These are phyloP conservation scores for Drosophila lacteicornis DNA, from an alignment of 1,140 invertebrate genomes.

Conservation along the genomic window DNA sequence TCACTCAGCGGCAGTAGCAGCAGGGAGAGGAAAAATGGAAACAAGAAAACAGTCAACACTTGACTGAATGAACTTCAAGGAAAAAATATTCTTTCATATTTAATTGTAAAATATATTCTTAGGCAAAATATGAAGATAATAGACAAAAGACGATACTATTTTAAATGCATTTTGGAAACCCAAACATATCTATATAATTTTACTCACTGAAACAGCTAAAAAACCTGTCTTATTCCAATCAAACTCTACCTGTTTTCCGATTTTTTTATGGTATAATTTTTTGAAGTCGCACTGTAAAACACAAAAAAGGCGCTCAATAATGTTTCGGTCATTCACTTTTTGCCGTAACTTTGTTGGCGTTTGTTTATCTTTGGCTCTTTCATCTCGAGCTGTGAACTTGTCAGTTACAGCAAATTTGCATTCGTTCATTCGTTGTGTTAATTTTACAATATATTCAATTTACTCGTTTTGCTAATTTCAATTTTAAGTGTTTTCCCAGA, in stretches of 20 bases:
- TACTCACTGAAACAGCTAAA: too few species aligned
- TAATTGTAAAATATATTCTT: background rate
- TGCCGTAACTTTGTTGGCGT: slow-evolving; percentile 63
- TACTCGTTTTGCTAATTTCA: slow-evolving; percentile 46
- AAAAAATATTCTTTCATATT: too few species aligned
- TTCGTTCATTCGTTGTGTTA: slow-evolving; percentile 11
- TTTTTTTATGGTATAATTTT: background rate
- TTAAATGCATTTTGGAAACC: background rate
- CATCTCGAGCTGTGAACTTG: slow-evolving; percentile 59
- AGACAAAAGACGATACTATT: background rate
- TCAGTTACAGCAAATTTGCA: slow-evolving; percentile 46
- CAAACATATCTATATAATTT: background rate
- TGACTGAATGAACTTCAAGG: background rate
- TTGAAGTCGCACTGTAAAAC: background rate
- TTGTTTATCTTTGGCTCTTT: slow-evolving; percentile 56
- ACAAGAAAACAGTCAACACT: background rate
- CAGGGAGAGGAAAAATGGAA: background rate
- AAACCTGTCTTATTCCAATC: background rate
- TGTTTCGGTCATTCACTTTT: slow-evolving; percentile 69
- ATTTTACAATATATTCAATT: slow-evolving; percentile 47
- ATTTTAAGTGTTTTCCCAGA: slow-evolving; percentile 34
- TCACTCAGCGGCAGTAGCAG: slow-evolving; percentile 16
- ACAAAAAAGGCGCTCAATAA: slow-evolving; percentile 16
- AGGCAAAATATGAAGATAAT: too few species aligned
- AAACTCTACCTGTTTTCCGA: background rate